Evolutionary conservation across 2,113 vertebrate species (phyloP).

Genomic region (Perca schrenkii): DNA sequence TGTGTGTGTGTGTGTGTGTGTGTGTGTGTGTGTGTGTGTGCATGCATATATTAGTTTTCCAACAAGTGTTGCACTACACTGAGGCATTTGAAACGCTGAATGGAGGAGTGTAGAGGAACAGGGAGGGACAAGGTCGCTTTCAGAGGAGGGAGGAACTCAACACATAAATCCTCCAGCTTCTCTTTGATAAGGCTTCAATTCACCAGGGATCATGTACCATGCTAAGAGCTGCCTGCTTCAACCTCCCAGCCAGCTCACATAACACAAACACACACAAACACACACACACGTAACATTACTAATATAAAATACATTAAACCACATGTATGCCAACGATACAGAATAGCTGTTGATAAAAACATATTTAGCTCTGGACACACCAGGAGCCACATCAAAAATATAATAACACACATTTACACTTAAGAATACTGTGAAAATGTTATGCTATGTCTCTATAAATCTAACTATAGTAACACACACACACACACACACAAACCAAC

Average conservation of each 20-base stretch:
- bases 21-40: not conserved
- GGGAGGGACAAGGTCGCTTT: constrained; percentile 75
- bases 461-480: not conserved
- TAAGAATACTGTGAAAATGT: not conserved
- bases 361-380: not conserved
- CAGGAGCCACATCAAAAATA: not conserved
- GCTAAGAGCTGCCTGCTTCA: constrained; percentile 60
- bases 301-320: not conserved
- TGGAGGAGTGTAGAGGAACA: constrained; percentile 59
- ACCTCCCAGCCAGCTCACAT: constrained; percentile 39
- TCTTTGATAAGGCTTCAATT: constrained; percentile 77
- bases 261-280: constrained; percentile 22
- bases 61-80: constrained; percentile 51
- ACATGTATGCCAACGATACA: not conserved
- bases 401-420: not conserved
- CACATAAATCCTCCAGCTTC: constrained; percentile 75
- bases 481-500: not conserved
- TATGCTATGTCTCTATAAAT: not conserved
- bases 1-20: constrained; percentile 7
- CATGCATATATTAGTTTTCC: constrained; percentile 45
- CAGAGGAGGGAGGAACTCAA: constrained; percentile 74
- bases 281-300: not conserved
- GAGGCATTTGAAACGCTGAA: constrained; percentile 52
- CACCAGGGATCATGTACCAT: constrained; percentile 70
- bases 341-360: not conserved